phyloP scores from a whole-genome alignment of 92 coral and sea anemone genomes.

The Epizoanthus ramosus region DNA sequence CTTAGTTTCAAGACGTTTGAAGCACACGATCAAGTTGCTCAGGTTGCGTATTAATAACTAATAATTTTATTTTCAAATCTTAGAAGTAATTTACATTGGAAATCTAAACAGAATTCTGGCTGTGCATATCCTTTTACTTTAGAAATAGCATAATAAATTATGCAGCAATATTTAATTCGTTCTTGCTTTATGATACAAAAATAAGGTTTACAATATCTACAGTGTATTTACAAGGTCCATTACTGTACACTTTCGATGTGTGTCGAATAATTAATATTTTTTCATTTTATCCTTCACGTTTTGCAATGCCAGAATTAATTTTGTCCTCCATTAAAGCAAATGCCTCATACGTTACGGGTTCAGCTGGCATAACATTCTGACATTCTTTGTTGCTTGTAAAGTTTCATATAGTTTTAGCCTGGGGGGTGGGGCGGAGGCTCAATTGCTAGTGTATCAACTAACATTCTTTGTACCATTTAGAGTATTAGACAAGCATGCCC shows the following conservation, averaged over 20 bases:
- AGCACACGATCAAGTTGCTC: no score
- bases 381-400: no score
- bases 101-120: not conserved
- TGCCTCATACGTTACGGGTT: not conserved
- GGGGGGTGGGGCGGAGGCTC: no score
- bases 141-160: not conserved
- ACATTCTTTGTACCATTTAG: no score
- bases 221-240: not conserved
- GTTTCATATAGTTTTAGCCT: no score
- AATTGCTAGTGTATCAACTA: no score
- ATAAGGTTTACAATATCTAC: not conserved
- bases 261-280: not conserved
- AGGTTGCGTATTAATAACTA: no score
- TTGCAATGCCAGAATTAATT: not conserved
- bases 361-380: not conserved
- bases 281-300: no score
- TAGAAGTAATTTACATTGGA: no score
- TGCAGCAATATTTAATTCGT: not conserved
- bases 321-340: not conserved
- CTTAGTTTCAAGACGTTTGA: no score
- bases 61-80: no score
- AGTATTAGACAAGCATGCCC: no score
- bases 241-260: not conserved
- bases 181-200: conserved; percentile 7
- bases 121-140: not conserved